Evolutionary conservation across 2,113 vertebrate genomes (phyloP).

Genomic region (Stegastes partitus): DNA sequence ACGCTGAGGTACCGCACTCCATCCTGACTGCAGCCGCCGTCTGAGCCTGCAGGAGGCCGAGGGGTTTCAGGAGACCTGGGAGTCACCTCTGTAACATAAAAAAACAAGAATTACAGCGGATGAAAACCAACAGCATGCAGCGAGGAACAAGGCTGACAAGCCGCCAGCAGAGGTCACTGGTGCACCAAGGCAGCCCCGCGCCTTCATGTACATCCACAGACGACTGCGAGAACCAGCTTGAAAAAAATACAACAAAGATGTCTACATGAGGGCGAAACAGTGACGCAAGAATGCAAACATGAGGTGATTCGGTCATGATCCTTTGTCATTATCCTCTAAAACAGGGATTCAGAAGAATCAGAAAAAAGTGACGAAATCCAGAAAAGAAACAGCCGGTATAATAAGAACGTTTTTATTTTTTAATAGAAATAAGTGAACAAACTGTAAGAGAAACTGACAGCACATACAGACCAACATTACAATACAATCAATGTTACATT

Average conservation of each 20-base stretch:
- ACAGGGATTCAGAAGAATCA: not conserved
- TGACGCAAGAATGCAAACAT: not conserved
- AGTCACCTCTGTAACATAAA: slow-evolving; percentile 53
- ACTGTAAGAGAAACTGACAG: slow-evolving; percentile 44
- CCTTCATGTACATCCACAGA: not conserved
- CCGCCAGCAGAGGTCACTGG: slow-evolving; percentile 68
- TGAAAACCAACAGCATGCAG: not conserved
- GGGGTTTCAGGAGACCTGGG: slow-evolving; percentile 4
- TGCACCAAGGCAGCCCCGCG: not conserved
- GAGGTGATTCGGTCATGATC: too few species aligned
- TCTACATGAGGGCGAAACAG: not conserved
- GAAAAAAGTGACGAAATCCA: not conserved
- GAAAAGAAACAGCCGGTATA: not conserved
- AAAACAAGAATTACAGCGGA: slow-evolving; percentile 4
- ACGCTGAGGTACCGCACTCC: slow-evolving; percentile 91
- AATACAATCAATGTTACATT: slow-evolving; percentile 54
- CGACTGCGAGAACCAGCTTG: not conserved
- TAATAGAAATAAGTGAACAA: slow-evolving; percentile 64
- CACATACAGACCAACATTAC: slow-evolving; percentile 47
- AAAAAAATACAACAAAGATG: not conserved
- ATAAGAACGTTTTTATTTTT: slow-evolving; percentile 29
- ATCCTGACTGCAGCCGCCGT: slow-evolving; percentile 34
- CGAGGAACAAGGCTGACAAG: not conserved
- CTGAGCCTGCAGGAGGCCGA: too few species aligned
- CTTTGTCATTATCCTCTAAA: not conserved